Conservation (phyloP, 2,888 invertebrate genomes). For the Pollenia labialis region DNA sequence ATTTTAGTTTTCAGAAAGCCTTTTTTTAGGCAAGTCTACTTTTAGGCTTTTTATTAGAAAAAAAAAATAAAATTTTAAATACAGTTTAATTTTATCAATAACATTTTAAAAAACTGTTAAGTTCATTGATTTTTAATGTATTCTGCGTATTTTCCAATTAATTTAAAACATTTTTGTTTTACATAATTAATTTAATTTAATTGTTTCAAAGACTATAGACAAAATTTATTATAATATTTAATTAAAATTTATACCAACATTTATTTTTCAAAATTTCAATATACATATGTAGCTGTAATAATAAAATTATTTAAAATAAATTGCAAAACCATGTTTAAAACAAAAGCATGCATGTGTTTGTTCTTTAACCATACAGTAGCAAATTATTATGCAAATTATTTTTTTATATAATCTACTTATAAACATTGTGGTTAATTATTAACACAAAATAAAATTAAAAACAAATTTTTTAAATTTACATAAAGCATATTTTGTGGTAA, state of each 20-base stretch:
- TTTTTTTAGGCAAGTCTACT: neutral
- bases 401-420: constrained; percentile 64
- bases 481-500: neutral
- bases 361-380: constrained; percentile 23
- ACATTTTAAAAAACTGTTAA: neutral
- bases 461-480: neutral
- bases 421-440: constrained; percentile 70
- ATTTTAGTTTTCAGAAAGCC: neutral
- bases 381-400: constrained; percentile 37
- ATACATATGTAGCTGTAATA: neutral
- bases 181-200: constrained; percentile 56
- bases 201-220: constrained; percentile 38
- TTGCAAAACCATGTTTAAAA: constrained; percentile 30
- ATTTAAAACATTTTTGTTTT: constrained; percentile 46
- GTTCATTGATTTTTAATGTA: constrained; percentile 57
- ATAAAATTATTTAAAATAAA: constrained; percentile 42
- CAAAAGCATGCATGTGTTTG: neutral
- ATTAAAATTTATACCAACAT: constrained; percentile 46
- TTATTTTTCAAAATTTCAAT: constrained; percentile 21
- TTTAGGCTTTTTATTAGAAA: too few relatives aligned
- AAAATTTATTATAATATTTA: constrained; percentile 56
- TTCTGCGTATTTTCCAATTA: constrained; percentile 32
- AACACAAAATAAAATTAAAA: constrained; percentile 56
- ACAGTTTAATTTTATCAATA: neutral
- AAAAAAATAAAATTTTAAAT: neutral